phyloP scores from a whole-genome alignment of 2,888 invertebrate genomes.

The Pristionchus maxplancki region DNA sequence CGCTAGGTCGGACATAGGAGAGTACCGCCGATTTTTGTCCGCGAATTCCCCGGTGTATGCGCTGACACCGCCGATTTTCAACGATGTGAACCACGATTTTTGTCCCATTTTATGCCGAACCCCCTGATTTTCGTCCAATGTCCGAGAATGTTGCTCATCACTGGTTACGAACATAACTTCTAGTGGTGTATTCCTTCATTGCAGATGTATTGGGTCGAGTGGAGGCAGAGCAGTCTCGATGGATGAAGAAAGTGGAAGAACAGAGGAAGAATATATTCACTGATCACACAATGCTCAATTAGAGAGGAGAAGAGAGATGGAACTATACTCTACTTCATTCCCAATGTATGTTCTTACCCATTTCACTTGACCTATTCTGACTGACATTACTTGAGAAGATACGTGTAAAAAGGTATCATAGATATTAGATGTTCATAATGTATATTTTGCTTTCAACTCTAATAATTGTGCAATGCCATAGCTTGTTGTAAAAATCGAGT shows the following conservation, averaged over 20 bases:
- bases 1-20: too few species aligned
- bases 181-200: neutral
- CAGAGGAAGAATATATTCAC: slow-evolving; percentile 95
- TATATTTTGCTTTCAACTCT: neutral
- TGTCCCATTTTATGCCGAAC: too few species aligned
- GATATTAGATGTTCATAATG: slow-evolving; percentile 20
- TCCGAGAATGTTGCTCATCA: too few species aligned
- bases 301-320: neutral
- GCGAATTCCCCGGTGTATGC: too few species aligned
- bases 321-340: neutral
- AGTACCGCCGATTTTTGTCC: too few species aligned
- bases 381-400: slow-evolving; percentile 24
- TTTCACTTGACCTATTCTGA: neutral
- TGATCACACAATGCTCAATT: slow-evolving; percentile 95
- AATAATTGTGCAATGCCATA: slow-evolving; percentile 34
- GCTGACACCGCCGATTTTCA: too few species aligned
- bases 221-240: slow-evolving; percentile 95
- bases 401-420: slow-evolving; percentile 36
- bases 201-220: slow-evolving; percentile 89
- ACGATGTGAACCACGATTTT: too few species aligned
- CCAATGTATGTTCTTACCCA: neutral
- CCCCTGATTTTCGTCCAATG: too few species aligned
- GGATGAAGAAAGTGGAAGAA: slow-evolving; percentile 96
- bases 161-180: too few species aligned
- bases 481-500: slow-evolving; percentile 43